These are phyloP conservation scores for Lepetodrilus schrolli DNA, from an alignment of 2,888 invertebrate species.

Conservation along the genomic window DNA sequence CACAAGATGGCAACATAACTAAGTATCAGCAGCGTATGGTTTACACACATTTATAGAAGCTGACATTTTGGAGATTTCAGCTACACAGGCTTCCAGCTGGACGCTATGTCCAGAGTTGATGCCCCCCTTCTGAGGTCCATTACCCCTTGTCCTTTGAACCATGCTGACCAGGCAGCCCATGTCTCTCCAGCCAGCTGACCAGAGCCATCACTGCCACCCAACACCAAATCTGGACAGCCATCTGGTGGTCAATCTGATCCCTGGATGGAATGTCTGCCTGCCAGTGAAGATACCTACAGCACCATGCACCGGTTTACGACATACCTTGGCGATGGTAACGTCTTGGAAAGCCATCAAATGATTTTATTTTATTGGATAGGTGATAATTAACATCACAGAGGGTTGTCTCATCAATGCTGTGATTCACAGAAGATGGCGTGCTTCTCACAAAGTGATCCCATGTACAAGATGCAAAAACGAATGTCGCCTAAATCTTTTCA, in stretches of 20 bases:
- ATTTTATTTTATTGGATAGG: not conserved
- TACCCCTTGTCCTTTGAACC: slow-evolving; percentile 9
- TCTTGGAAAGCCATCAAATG: not conserved
- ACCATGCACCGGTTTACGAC: not conserved
- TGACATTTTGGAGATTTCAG: no score
- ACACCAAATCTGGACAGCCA: not conserved
- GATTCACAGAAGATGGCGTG: no score
- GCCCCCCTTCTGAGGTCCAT: not conserved
- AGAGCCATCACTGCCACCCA: not conserved
- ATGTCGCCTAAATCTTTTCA: no score
- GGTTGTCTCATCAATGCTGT: not conserved
- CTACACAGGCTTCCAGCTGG: no score
- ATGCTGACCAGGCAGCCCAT: not conserved
- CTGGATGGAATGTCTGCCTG: no score
- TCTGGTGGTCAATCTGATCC: slow-evolving; percentile 9
- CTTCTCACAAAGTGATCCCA: no score
- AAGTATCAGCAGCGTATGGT: no score
- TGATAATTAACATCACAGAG: not conserved
- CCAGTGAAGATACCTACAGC: not conserved
- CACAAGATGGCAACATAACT: no score
- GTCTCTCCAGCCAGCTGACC: not conserved
- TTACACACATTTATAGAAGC: no score
- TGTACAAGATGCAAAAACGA: no score
- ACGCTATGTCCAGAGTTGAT: no score
- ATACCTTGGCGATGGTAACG: not conserved